Evolutionary conservation across 2,888 invertebrate species (phyloP), one percentile per base, ranked within the genome.

Genomic region (Caenorhabditis uteleia): DNA sequence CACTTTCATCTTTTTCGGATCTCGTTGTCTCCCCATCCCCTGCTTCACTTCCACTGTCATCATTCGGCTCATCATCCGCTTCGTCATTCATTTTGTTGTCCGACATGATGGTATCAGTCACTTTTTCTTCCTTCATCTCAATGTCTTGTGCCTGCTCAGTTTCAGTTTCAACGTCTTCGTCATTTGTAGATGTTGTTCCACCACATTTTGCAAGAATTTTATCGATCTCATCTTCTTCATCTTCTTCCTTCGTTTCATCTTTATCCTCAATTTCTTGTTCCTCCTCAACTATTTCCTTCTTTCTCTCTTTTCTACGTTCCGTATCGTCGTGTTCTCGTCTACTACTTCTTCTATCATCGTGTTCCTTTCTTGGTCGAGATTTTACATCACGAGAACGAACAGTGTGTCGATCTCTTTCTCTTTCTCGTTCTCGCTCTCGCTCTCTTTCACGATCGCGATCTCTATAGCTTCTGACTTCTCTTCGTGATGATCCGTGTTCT

Each of bases 161-260:
- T 10, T n/a, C 42, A 3, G 36, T 10, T n/a, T 43, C 42, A 27
- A 14, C 16, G 5, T 27, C 42, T 18, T 27, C 23, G 6, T 12
- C 16, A 16, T 16, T 6, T 3, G 3, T 2, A 7, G 42, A 27
- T 25, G 42, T 27, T 3, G 3, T 27, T 25, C 16, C 42, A 16
- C 27, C 42, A 27, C 27, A 43, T 33, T 45, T 33, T 21, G 45
- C 45, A 12, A 36, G 36, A 23, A 47, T 47, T 18, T 36, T 38
- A 23, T 61, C 61, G 16, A 55, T 55, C 10, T n/a, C 60, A 39
- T 40, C 55, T 26, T 48, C 50, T 14, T 55, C 60, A 23, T 61
- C 50, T 10, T 54, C 54, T 26, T 60, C 53, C 33, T 44, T 44
- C 3, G n/a, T 6, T 6, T n/a, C n/a, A n/a, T n/a, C n/a, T n/a